Evolutionary conservation across 2,797 vertebrate genomes (phyloP).

Genomic region (Phalloptychus januarius): DNA sequence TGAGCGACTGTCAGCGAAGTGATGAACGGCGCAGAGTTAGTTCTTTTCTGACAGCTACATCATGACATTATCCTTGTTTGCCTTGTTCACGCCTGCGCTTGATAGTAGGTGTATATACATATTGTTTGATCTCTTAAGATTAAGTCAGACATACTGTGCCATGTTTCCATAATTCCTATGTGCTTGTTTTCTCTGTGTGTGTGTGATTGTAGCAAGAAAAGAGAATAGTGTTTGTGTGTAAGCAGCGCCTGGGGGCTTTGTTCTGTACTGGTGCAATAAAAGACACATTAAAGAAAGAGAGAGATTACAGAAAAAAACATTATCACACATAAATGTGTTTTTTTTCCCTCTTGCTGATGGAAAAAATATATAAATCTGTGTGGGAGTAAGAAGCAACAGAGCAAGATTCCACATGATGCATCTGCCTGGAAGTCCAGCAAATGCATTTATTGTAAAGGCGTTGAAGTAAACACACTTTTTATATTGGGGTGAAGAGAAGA

Average conservation of each 20-base stretch:
- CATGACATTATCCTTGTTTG: slow-evolving; percentile 17
- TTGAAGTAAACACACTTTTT: slow-evolving; percentile 10
- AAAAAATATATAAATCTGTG: slow-evolving; percentile 64
- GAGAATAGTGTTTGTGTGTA: slow-evolving; percentile 37
- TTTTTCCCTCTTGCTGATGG: slow-evolving; percentile 22
- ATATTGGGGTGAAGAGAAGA: background rate
- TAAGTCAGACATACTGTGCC: slow-evolving; percentile 34
- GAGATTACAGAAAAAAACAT: slow-evolving; percentile 69
- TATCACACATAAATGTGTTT: slow-evolving; percentile 65
- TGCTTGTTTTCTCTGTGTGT: slow-evolving; percentile 25
- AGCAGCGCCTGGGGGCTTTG: slow-evolving; percentile 65
- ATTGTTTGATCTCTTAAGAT: slow-evolving; percentile 52
- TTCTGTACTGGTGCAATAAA: slow-evolving; percentile 78
- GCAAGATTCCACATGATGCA: slow-evolving; percentile 56
- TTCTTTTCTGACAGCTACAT: slow-evolving; percentile 42
- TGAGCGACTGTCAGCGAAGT: slow-evolving; percentile 55
- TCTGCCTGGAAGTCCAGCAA: slow-evolving; percentile 48
- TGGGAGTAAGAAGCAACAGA: slow-evolving; percentile 71
- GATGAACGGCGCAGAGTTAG: slow-evolving; percentile 62
- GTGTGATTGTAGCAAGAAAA: slow-evolving; percentile 24
- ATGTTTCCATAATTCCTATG: slow-evolving; percentile 35
- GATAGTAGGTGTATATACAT: slow-evolving; percentile 12
- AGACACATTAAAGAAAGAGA: slow-evolving; percentile 77
- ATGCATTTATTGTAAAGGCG: slow-evolving; percentile 27
- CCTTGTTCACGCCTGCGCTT: slow-evolving; percentile 1